Evolutionary conservation across 2,888 invertebrate species (phyloP).

Genomic region (Drosophila tanythrix): DNA sequence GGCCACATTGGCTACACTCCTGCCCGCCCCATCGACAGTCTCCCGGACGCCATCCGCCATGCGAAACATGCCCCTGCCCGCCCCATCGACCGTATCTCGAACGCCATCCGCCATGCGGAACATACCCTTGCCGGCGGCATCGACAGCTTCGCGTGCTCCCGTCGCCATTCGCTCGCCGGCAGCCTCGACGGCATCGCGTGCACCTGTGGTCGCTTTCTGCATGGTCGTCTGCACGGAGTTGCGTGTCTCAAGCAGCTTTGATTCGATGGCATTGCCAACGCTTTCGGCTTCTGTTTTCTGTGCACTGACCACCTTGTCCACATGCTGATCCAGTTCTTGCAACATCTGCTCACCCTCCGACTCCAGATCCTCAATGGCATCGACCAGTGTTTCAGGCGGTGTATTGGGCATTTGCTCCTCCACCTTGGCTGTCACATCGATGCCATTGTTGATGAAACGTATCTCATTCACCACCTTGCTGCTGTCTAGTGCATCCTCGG

Average conservation of each 20-base stretch:
- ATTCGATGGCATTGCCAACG: constrained; percentile 42
- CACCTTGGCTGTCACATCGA: constrained; percentile 83
- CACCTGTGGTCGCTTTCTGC: constrained; percentile 59
- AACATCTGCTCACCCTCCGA: constrained; percentile 55
- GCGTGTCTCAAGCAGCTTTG: constrained; percentile 47
- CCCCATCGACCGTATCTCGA: constrained; percentile 64
- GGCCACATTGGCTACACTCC: constrained; percentile 68
- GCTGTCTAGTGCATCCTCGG: constrained; percentile 77
- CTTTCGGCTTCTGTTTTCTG: constrained; percentile 50
- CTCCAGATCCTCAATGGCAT: constrained; percentile 61
- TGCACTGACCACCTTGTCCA: constrained; percentile 53
- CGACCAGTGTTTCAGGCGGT: constrained; percentile 36
- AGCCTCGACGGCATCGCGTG: constrained; percentile 53
- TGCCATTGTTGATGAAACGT: constrained; percentile 84
- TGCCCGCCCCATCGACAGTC: constrained; percentile 68
- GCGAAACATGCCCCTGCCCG: constrained; percentile 53
- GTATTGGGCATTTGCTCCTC: constrained; percentile 70
- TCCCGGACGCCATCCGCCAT: constrained; percentile 61
- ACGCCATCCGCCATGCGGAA: constrained; percentile 69
- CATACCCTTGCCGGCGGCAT: constrained; percentile 63
- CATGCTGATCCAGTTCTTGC: constrained; percentile 52
- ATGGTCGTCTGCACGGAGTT: constrained; percentile 58
- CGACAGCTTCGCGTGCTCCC: constrained; percentile 63
- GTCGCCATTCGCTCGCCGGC: constrained; percentile 53
- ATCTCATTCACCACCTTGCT: constrained; percentile 83